Conservation (phyloP, 2,797 vertebrate genomes). For the Molossus molossus region DNA sequence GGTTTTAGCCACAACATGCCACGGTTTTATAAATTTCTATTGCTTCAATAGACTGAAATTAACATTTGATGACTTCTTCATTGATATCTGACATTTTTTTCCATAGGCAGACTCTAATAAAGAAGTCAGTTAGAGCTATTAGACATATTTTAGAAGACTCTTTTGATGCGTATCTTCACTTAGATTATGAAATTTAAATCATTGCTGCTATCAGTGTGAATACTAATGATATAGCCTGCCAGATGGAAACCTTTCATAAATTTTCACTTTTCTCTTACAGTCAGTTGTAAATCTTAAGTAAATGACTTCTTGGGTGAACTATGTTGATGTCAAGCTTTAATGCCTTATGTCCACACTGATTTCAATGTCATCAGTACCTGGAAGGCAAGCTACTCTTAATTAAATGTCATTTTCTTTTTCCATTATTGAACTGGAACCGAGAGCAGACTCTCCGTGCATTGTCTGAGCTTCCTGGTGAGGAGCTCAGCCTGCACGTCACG, state of each 20-base stretch:
- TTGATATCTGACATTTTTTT: constrained; percentile 90
- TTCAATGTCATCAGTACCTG: constrained; percentile 90
- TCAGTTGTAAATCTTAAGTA: constrained; percentile 89
- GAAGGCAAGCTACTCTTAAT: constrained; percentile 89
- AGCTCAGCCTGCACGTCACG: constrained; percentile 51
- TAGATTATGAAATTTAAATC: constrained; percentile 92
- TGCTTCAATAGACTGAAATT: constrained; percentile 89
- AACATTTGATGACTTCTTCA: constrained; percentile 90
- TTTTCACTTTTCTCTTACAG: constrained; percentile 88
- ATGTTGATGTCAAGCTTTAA: constrained; percentile 89
- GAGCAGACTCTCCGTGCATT: constrained; percentile 59
- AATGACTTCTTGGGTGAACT: constrained; percentile 86
- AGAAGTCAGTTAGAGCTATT: constrained; percentile 92
- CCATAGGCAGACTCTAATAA: constrained; percentile 90
- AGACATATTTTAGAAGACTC: constrained; percentile 91
- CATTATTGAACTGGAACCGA: constrained; percentile 75
- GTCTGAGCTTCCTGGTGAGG: constrained; percentile 58
- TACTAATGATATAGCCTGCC: constrained; percentile 90
- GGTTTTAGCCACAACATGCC: constrained; percentile 55
- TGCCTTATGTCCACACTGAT: constrained; percentile 89
- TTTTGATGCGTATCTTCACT: constrained; percentile 90
- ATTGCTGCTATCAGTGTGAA: constrained; percentile 90
- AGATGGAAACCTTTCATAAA: constrained; percentile 91
- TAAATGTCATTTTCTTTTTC: constrained; percentile 87
- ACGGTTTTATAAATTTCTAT: constrained; percentile 88